Conservation (phyloP, 1,140 invertebrate species). For the Nixonia krombeini region DNA sequence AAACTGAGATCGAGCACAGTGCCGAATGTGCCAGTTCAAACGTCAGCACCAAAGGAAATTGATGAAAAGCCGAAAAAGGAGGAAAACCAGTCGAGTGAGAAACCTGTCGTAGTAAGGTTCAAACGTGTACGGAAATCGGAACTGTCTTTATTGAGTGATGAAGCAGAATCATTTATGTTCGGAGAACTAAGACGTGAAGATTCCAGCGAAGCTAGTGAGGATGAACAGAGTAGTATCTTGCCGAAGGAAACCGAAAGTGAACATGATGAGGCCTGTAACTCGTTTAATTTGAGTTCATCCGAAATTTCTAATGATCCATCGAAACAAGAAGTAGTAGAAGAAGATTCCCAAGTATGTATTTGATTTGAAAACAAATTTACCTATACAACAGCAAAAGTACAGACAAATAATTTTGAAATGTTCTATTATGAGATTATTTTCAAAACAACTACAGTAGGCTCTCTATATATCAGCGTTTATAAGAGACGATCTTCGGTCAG, state of each 20-base stretch:
- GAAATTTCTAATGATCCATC: conserved; percentile 23
- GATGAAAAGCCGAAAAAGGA: conserved; percentile 55
- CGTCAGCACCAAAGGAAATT: conserved; percentile 42
- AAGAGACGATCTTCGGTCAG: too few species aligned
- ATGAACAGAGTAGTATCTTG: conserved; percentile 62
- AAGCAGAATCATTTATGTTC: conserved; percentile 89
- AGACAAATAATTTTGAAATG: too few species aligned
- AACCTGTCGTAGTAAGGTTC: conserved; percentile 80
- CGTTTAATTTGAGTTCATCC: conserved; percentile 45
- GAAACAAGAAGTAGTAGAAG: conserved; percentile 56
- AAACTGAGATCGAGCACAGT: conserved; percentile 77
- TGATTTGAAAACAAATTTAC: too few species aligned
- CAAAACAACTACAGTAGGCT: too few species aligned
- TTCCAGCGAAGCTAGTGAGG: conserved; percentile 70
- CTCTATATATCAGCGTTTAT: too few species aligned
- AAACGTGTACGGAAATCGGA: conserved; percentile 81
- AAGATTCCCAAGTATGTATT: conserved; percentile 62
- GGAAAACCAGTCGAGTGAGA: conserved; percentile 67
- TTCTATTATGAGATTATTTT: too few species aligned
- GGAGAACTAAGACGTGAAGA: conserved; percentile 76
- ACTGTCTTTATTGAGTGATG: conserved; percentile 81
- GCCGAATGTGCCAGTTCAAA: conserved; percentile 41
- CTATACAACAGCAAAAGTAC: too few species aligned
- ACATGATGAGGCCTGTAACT: conserved; percentile 25
- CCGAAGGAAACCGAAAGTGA: conserved; percentile 70